Conservation (phyloP, 2,113 vertebrate genomes). For the Neofelis nebulosa region DNA sequence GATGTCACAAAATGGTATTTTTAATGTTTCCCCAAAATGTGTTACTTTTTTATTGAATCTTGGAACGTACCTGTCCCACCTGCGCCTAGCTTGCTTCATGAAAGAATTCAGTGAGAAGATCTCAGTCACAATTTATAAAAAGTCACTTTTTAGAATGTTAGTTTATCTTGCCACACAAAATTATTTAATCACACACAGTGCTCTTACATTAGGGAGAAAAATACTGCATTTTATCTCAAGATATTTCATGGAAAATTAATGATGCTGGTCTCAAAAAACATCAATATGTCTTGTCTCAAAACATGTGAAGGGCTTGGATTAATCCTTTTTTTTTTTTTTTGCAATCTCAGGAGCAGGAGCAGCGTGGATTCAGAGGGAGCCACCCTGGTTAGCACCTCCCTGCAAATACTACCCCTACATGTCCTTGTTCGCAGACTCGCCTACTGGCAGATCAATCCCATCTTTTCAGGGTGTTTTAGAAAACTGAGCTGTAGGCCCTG, state of each 20-base stretch:
- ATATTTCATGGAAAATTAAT: background rate
- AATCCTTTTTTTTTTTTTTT: background rate
- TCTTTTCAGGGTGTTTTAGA: background rate
- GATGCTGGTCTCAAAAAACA: background rate
- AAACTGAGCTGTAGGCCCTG: background rate
- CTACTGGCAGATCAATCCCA: background rate
- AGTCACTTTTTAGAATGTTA: background rate
- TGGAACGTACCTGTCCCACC: background rate
- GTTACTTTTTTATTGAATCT: background rate
- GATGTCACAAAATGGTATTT: background rate
- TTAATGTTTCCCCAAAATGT: background rate
- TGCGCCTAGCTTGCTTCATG: background rate
- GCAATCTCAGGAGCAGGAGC: background rate
- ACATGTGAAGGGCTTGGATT: background rate
- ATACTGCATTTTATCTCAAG: background rate
- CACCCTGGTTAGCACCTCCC: background rate
- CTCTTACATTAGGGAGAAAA: background rate
- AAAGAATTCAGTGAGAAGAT: background rate
- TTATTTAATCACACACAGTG: background rate
- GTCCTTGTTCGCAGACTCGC: background rate
- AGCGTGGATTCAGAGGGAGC: background rate
- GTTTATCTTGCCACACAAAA: background rate
- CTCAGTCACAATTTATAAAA: background rate
- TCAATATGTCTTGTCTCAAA: background rate
- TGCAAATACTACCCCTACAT: rapidly evolving